Percentiles rank a stretch among this genome's conserved stretches.
phyloP scores from a whole-genome alignment of 2,888 invertebrate genomes.

The Abrostola triplasia region DNA sequence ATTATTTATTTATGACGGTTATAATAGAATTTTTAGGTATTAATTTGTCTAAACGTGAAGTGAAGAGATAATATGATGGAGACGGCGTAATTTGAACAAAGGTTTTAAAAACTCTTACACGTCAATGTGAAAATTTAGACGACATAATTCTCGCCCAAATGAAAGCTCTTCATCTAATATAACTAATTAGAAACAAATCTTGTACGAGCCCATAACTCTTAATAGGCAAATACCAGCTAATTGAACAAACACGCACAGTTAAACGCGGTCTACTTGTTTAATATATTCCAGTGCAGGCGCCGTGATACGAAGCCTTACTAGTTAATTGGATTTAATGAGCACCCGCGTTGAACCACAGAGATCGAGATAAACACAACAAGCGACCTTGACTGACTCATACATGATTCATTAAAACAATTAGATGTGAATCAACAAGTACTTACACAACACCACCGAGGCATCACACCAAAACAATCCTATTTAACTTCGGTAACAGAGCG shows the following conservation, averaged over 20 bases:
- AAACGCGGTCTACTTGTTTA: conserved; percentile 6
- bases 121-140: no score
- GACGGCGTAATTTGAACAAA: no score
- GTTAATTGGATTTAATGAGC: conserved; percentile 50
- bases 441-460: conserved; percentile 47
- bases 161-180: background rate
- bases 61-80: background rate
- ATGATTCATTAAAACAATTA: conserved; percentile 36
- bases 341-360: conserved; percentile 26
- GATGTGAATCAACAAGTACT: conserved; percentile 42
- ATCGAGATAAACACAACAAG: conserved; percentile 48
- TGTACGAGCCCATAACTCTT: background rate
- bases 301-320: conserved; percentile 47
- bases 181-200: background rate
- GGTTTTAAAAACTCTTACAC: no score
- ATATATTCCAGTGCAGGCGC: conserved; percentile 8
- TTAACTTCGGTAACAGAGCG: conserved; percentile 25
- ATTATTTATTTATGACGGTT: conserved; percentile 10
- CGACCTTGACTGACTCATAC: conserved; percentile 47
- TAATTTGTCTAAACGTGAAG: background rate
- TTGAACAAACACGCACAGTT: background rate
- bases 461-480: conserved; percentile 22
- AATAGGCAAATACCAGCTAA: background rate
- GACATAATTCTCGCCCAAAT: no score
- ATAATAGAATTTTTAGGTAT: background rate